Percentiles rank a stretch among this genome's conserved stretches.
These are phyloP conservation scores for Ophiothrix spiculata DNA, from an alignment of 35 echinoderm and acorn worm genomes.

Conservation along the genomic window DNA sequence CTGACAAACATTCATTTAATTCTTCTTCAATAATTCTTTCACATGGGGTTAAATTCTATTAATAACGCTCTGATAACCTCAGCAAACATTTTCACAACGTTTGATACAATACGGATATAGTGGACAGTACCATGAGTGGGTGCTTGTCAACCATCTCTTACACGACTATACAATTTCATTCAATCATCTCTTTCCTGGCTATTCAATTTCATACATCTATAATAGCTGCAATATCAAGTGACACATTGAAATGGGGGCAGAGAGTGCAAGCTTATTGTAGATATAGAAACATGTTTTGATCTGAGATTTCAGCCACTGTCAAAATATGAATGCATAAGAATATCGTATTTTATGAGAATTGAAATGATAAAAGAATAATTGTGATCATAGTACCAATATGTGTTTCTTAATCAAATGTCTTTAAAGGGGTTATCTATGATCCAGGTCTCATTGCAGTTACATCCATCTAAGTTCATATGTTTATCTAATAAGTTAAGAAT, in stretches of 20 bases:
- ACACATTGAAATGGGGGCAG: neutral
- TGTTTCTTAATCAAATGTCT: too few species aligned
- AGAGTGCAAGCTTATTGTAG: too few species aligned
- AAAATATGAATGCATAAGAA: too few species aligned
- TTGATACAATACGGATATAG: neutral
- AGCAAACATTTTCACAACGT: neutral
- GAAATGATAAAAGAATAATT: too few species aligned
- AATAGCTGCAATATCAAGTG: neutral
- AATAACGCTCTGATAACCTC: slow-evolving; percentile 5
- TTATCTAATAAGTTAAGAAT: too few species aligned
- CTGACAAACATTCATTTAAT: neutral
- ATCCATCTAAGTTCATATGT: too few species aligned
- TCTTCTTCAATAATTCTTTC: neutral
- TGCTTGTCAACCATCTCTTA: neutral
- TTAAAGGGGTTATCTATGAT: too few species aligned
- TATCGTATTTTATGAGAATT: too few species aligned
- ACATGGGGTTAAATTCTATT: slow-evolving; percentile 1
- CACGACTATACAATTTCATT: neutral
- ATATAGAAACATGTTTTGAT: too few species aligned
- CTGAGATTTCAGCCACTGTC: too few species aligned
- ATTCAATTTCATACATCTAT: neutral
- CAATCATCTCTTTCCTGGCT: neutral
- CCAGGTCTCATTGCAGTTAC: too few species aligned
- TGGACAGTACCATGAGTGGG: neutral
- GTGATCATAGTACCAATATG: too few species aligned